A percentile compares a stretch with the other conserved stretches of the same genome.
Evolutionary conservation across 2,888 invertebrate genomes (phyloP).

Genomic region (Dione vanillae): DNA sequence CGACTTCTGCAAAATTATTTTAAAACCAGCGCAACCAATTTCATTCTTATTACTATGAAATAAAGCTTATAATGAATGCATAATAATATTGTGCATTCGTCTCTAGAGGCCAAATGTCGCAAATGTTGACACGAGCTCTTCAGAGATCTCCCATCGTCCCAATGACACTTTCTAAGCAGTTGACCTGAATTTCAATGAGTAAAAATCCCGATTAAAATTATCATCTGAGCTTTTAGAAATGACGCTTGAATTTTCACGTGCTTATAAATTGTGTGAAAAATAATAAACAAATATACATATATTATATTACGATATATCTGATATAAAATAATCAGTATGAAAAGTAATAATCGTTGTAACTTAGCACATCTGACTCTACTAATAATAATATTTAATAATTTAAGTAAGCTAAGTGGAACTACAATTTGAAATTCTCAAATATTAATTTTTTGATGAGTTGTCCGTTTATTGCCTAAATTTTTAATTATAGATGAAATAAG

Average conservation of each 20-base stretch:
- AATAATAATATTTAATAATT: no score
- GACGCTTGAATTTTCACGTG: not conserved
- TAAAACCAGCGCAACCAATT: conserved; percentile 26
- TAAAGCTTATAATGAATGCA: conserved; percentile 34
- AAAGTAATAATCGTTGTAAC: no score
- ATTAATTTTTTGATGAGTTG: no score
- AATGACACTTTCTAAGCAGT: conserved; percentile 54
- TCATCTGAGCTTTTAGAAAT: conserved; percentile 7
- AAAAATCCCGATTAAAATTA: conserved; percentile 32
- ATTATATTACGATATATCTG: no score
- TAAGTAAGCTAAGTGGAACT: no score
- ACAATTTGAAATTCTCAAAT: no score
- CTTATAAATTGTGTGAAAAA: not conserved
- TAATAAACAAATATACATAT: not conserved
- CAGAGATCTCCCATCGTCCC: conserved; percentile 53
- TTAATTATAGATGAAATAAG: no score
- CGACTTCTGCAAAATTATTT: conserved; percentile 44
- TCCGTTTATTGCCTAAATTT: no score
- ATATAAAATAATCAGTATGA: no score
- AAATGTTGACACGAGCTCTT: conserved; percentile 57
- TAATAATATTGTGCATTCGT: conserved; percentile 40
- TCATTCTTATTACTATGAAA: conserved; percentile 30
- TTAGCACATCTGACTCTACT: no score
- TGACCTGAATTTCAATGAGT: conserved; percentile 48
- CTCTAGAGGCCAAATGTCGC: conserved; percentile 48